Conservation (phyloP, 1,140 invertebrate species). For the Arctopsyche grandis region DNA sequence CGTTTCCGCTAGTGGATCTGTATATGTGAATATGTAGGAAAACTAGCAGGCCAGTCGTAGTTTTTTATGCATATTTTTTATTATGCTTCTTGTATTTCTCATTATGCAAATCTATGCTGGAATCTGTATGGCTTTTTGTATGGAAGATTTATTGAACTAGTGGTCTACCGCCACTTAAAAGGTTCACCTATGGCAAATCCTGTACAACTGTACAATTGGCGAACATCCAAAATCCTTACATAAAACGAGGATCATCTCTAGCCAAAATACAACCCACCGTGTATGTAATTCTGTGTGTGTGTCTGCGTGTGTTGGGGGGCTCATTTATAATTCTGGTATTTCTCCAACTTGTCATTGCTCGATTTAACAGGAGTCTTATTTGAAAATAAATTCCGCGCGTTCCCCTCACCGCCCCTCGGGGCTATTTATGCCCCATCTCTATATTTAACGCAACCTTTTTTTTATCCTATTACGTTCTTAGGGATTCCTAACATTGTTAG, state of each 20-base stretch:
- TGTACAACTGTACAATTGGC: constrained; percentile 32
- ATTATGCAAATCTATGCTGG: neutral
- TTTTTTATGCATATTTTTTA: neutral
- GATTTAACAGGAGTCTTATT: constrained; percentile 37
- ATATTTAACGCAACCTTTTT: constrained; percentile 45
- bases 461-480: constrained; percentile 46
- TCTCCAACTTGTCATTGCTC: constrained; percentile 36
- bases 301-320: neutral
- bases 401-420: neutral
- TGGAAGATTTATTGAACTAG: constrained; percentile 41
- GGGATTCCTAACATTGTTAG: constrained; percentile 50
- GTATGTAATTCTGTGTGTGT: no score
- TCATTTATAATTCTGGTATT: constrained; percentile 18
- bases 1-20: no score
- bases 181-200: constrained; percentile 32
- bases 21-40: neutral
- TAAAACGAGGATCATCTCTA: constrained; percentile 16
- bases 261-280: neutral
- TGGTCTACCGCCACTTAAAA: constrained; percentile 35
- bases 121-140: constrained; percentile 24
- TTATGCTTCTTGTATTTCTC: neutral
- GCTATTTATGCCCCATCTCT: constrained; percentile 41
- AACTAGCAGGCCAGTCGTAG: neutral
- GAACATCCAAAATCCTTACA: constrained; percentile 30
- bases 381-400: constrained; percentile 27